A percentile compares a stretch with the other conserved stretches of the same genome.
These are phyloP conservation scores for Peromyscus eremicus DNA, from an alignment of 2,797 vertebrate species.

Conservation along the genomic window DNA sequence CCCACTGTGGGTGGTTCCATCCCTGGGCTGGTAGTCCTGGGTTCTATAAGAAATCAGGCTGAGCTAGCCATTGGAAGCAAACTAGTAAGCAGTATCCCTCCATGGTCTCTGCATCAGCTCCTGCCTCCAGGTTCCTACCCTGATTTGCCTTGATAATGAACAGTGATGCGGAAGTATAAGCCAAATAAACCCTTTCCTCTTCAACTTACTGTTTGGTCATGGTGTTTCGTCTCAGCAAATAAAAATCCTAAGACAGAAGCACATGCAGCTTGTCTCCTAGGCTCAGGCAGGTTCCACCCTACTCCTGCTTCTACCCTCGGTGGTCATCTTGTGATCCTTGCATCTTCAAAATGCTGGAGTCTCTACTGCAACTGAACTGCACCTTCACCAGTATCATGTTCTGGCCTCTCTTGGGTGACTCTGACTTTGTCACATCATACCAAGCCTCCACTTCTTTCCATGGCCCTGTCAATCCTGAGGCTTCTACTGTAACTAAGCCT, in stretches of 20 bases:
- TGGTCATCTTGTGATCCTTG: background rate
- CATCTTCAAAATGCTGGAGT: background rate
- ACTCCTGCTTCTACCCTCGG: background rate
- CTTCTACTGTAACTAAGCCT: background rate
- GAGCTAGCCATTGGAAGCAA: background rate
- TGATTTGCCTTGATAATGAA: background rate
- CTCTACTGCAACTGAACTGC: background rate
- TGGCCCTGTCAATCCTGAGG: background rate
- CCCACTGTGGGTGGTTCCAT: background rate
- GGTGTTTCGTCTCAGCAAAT: background rate
- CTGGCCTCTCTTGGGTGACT: too few relatives aligned
- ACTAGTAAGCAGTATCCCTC: background rate
- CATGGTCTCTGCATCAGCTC: background rate
- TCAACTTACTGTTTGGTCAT: background rate
- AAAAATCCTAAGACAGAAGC: background rate
- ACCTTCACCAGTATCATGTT: background rate
- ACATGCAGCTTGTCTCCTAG: background rate
- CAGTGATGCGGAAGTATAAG: background rate
- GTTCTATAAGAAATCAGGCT: background rate
- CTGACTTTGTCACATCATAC: background rate
- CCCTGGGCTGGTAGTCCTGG: background rate
- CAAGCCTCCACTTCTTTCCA: background rate
- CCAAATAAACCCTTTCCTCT: background rate
- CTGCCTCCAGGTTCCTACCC: background rate
- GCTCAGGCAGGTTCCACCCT: background rate